Base-by-base conservation (phyloP, 1,140 invertebrate genomes). In the Drosophila ficusphila region DNA sequence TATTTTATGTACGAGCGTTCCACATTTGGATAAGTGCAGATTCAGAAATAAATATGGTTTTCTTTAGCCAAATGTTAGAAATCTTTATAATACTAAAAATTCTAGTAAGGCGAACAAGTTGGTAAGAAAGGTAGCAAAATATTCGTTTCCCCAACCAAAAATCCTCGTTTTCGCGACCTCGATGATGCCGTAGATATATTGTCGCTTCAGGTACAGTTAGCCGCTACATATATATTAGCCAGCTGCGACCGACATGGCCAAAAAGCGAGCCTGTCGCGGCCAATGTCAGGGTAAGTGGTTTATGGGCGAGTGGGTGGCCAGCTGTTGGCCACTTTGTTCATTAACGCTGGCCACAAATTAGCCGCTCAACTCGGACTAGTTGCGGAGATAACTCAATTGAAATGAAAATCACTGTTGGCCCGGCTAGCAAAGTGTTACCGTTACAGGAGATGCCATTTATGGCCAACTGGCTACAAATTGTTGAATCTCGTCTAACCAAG, bases 191-290 rank as follows among this genome's bases (percentile, higher is more conserved):
- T 81, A 81, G 76, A 86, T 88, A 88, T 81, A 88, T 88, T 81
- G 81, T 86, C 81, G 76, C 82, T 81, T 88, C 82, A 62, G 69
- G 82, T 88, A 86, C 81, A 81, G 81, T 86, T 86, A 88, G 81
- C 33, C 51, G 81, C 58, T 86, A 88, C 81, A 85, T 86, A 86
- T 85, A 74, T 86, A 85, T 86, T 85, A 86, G 81, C 76, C 76
- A 64, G 51, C 39, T 49, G 69, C 31, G 54, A 49, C 67, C 61
- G 68, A 56, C 56, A 57, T 58, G 69, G 56, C 79, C 75, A 75
- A 86, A 85, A 79, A 58, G 33, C 3, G 42, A 3, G 12, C 16
- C n/a, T 9, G n/a, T 9, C 47, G 19, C 25, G 7, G 52, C 52
- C 42, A 21, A 19, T 57, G 44, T 42, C 57, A 38, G 51, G 38